A percentile compares a stretch with the other conserved stretches of the same genome.
Conservation (phyloP, 2,797 vertebrate genomes). For the Parauchenoglanis ngamensis region DNA sequence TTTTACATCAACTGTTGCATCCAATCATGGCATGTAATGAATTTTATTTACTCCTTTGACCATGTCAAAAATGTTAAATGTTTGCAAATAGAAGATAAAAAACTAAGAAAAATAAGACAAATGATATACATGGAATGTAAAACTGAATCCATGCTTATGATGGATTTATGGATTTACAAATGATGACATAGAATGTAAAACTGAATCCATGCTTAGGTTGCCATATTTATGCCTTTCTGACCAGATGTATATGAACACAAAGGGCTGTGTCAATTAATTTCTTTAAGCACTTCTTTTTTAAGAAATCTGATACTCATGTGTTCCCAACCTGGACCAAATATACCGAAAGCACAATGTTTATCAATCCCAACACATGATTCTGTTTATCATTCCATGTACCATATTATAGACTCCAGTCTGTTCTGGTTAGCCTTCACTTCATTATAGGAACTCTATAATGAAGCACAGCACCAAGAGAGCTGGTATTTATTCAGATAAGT, state of each 20-base stretch:
- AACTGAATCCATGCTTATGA: not conserved
- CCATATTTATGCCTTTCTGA: slow-evolving; percentile 23
- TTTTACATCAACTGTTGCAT: not conserved
- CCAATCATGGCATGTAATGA: too few species aligned
- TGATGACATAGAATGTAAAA: slow-evolving; percentile 40
- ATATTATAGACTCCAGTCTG: slow-evolving; percentile 47
- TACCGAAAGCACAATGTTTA: slow-evolving; percentile 56
- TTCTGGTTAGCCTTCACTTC: slow-evolving; percentile 16
- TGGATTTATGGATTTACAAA: not conserved
- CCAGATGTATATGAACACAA: slow-evolving; percentile 45
- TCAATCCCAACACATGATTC: slow-evolving; percentile 50
- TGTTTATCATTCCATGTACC: slow-evolving; percentile 54
- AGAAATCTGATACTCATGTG: slow-evolving; percentile 51
- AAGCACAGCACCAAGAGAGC: slow-evolving; percentile 25
- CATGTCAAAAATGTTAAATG: slow-evolving; percentile 36
- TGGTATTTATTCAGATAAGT: slow-evolving; percentile 1
- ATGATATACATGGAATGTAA: slow-evolving; percentile 12
- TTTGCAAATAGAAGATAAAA: slow-evolving; percentile 38
- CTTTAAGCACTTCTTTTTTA: slow-evolving; percentile 22
- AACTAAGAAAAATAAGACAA: not conserved
- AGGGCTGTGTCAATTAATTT: slow-evolving; percentile 34
- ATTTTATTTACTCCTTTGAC: not conserved
- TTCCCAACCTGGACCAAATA: slow-evolving; percentile 56
- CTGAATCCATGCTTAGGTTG: slow-evolving; percentile 36
- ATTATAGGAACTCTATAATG: slow-evolving; percentile 38